Evolutionary conservation across 2,888 invertebrate genomes (phyloP).

Genomic region (Chymomyza procnemis): DNA sequence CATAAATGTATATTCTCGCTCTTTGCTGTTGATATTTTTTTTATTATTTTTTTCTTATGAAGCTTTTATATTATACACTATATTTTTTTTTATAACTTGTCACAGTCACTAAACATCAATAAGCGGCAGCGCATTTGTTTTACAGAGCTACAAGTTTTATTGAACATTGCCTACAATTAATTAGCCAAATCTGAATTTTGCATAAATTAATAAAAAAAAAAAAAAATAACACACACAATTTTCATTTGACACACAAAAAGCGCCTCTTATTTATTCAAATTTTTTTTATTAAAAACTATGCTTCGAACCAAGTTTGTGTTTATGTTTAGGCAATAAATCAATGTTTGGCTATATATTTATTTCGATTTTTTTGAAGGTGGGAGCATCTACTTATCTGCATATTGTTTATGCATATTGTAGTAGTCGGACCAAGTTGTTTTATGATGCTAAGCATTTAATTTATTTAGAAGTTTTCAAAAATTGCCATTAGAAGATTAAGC

Average conservation of each 20-base stretch:
- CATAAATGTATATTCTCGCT: conserved; percentile 28
- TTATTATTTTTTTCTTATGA: neutral
- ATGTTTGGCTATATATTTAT: conserved; percentile 21
- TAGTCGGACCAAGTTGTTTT: conserved; percentile 16
- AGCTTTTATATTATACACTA: neutral
- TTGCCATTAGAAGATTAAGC: conserved; percentile 53
- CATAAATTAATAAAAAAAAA: conserved; percentile 62
- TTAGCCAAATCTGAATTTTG: conserved; percentile 67
- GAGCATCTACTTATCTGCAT: conserved; percentile 33
- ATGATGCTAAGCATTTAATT: conserved; percentile 32
- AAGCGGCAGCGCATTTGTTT: conserved; percentile 37
- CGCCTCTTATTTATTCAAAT: conserved; percentile 33
- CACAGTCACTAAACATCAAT: conserved; percentile 56
- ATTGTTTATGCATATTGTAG: conserved; percentile 28
- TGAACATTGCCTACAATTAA: conserved; percentile 67
- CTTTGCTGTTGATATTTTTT: neutral
- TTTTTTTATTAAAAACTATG: conserved; percentile 1
- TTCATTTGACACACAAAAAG: conserved; percentile 32
- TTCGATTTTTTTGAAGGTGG: conserved; percentile 6
- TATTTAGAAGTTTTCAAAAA: conserved; percentile 33
- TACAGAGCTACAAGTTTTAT: conserved; percentile 62
- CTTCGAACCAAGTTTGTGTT: conserved; percentile 20
- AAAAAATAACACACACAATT: conserved; percentile 7
- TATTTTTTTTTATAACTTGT: conserved; percentile 37
- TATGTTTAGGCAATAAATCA: conserved; percentile 54